Evolutionary conservation across 2,888 invertebrate genomes (phyloP).

Genomic region (Halictus ligatus): DNA sequence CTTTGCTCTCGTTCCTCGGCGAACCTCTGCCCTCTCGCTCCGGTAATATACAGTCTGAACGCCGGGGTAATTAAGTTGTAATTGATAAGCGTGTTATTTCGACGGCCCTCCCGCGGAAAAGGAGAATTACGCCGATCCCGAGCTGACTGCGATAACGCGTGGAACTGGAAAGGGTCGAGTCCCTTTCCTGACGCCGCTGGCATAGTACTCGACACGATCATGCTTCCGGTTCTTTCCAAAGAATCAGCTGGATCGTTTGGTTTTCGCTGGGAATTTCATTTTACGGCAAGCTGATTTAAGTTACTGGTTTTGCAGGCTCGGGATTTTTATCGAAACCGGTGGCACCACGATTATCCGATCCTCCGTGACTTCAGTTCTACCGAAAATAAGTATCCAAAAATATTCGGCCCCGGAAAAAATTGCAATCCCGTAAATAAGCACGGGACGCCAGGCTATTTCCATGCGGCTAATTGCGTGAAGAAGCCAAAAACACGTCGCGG

Average conservation of each 20-base stretch:
- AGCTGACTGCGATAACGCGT: not conserved
- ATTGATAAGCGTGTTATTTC: conserved; percentile 72
- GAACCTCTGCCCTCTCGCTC: not conserved
- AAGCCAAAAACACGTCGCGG: conserved; percentile 4
- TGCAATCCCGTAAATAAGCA: not conserved
- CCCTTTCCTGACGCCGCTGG: not conserved
- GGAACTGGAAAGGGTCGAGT: not conserved
- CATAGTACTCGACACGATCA: not conserved
- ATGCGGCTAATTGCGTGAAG: not conserved
- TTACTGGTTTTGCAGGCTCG: not conserved
- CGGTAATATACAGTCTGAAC: conserved; percentile 56
- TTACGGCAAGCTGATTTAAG: not conserved
- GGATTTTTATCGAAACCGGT: too few species aligned
- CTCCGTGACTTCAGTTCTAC: too few species aligned
- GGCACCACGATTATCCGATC: too few species aligned
- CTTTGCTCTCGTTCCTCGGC: not conserved
- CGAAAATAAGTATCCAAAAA: too few species aligned
- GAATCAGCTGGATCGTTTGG: not conserved
- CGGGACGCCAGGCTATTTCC: not conserved
- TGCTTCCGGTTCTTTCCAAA: not conserved
- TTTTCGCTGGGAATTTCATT: not conserved
- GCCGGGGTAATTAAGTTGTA: conserved; percentile 68
- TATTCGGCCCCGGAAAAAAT: not conserved
- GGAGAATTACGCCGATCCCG: conserved; percentile 56
- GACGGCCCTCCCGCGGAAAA: conserved; percentile 50